These are phyloP conservation scores for Morpho deidamia DNA, from an alignment of 2,888 invertebrate genomes.

Conservation along the genomic window DNA sequence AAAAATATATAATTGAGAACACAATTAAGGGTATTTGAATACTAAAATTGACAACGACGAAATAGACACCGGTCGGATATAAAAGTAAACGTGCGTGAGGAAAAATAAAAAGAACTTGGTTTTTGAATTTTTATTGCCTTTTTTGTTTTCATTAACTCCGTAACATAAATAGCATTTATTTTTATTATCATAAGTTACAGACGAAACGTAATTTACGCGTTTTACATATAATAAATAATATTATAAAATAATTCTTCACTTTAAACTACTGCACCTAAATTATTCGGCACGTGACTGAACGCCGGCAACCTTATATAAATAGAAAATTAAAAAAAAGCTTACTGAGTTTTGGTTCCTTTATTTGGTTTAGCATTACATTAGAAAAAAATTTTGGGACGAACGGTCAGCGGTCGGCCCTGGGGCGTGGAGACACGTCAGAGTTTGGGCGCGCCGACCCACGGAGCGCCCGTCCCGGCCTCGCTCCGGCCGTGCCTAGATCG, in stretches of 20 bases:
- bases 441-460: constrained; percentile 63
- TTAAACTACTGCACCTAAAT: constrained; percentile 63
- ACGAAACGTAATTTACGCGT: constrained; percentile 72
- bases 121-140: constrained; percentile 76
- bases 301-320: constrained; percentile 62
- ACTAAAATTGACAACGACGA: too few relatives aligned
- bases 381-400: constrained; percentile 57
- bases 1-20: too few relatives aligned
- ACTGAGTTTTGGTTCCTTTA: constrained; percentile 68
- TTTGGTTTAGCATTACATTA: constrained; percentile 56
- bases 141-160: constrained; percentile 58
- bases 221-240: constrained; percentile 75
- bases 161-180: constrained; percentile 78
- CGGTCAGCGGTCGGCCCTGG: constrained; percentile 57
- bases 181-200: constrained; percentile 75
- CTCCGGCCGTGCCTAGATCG: constrained; percentile 32
- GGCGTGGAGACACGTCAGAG: constrained; percentile 64
- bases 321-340: constrained; percentile 71
- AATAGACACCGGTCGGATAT: neutral
- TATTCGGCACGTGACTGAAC: constrained; percentile 50
- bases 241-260: constrained; percentile 71
- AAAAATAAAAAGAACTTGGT: constrained; percentile 26
- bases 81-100: neutral
- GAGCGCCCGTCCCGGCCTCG: constrained; percentile 64
- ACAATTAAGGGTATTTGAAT: too few relatives aligned